phyloP scores from a whole-genome alignment of 2,888 invertebrate species.

The Dynastes grantii region DNA sequence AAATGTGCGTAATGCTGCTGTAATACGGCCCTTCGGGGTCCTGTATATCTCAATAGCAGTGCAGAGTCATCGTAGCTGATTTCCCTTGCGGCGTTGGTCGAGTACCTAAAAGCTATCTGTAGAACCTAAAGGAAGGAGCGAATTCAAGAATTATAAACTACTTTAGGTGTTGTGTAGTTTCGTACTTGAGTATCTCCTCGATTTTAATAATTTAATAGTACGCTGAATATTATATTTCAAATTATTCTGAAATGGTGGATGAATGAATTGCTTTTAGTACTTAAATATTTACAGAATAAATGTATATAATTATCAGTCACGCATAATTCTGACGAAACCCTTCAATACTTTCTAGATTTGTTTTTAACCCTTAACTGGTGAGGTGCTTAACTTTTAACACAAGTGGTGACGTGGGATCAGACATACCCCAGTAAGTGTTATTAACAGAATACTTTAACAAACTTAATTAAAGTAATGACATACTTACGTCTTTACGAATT shows the following conservation, averaged over 20 bases:
- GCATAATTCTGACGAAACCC: no score
- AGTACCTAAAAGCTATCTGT: conserved; percentile 40
- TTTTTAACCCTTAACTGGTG: no score
- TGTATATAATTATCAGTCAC: no score
- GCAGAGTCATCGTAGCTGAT: conserved; percentile 62
- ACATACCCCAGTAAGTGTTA: no score
- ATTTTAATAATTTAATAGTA: neutral
- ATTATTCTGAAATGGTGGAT: neutral
- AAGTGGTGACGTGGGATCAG: no score
- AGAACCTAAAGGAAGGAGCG: conserved; percentile 16
- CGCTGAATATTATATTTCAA: neutral
- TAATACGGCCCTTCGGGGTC: conserved; percentile 61
- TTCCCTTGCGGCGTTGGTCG: conserved; percentile 60
- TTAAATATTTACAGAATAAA: no score
- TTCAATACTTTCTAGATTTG: no score
- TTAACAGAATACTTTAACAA: no score
- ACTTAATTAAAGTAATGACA: no score
- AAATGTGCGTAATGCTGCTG: conserved; percentile 59
- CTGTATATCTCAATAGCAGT: conserved; percentile 62
- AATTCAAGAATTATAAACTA: conserved; percentile 20
- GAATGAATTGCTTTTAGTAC: no score
- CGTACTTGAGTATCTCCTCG: neutral
- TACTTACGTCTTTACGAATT: no score
- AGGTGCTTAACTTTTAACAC: no score
- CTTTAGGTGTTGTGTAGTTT: conserved; percentile 19